phyloP scores from a whole-genome alignment of 1,140 invertebrate genomes.

The Melitaea cinxia region DNA sequence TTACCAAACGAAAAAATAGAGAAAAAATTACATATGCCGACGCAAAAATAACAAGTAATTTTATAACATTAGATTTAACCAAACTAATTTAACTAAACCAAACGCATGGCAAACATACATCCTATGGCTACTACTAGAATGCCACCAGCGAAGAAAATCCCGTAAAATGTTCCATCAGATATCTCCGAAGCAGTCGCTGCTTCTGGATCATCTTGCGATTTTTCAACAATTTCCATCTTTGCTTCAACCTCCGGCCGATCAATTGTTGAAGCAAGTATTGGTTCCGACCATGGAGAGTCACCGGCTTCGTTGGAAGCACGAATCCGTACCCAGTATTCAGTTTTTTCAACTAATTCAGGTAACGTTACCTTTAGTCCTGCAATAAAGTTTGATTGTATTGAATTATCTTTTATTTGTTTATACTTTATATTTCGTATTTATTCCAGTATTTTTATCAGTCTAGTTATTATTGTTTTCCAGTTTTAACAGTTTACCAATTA shows the following conservation, averaged over 20 bases:
- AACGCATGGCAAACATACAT: conserved; percentile 57
- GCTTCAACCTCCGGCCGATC: conserved; percentile 33
- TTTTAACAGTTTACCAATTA: too few relatives aligned
- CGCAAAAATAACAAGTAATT: too few relatives aligned
- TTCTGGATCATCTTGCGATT: conserved; percentile 18
- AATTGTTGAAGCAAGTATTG: conserved; percentile 34
- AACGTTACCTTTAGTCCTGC: conserved; percentile 41
- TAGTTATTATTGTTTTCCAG: too few relatives aligned
- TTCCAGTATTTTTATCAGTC: too few relatives aligned
- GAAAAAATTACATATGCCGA: too few relatives aligned
- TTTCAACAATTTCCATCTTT: conserved; percentile 34
- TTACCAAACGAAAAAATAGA: too few relatives aligned
- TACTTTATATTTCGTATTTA: too few relatives aligned
- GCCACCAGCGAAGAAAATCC: conserved; percentile 58
- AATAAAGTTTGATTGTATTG: too few relatives aligned
- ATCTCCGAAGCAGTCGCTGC: conserved; percentile 16
- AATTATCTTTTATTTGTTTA: too few relatives aligned
- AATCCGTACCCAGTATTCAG: conserved; percentile 52
- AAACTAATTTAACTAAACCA: too few relatives aligned
- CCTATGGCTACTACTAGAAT: conserved; percentile 51
- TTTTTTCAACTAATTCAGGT: conserved; percentile 43
- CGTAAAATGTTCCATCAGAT: conserved; percentile 54
- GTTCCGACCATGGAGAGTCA: conserved; percentile 49
- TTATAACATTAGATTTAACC: too few relatives aligned
- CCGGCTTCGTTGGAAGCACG: conserved; percentile 50